These are phyloP conservation scores for Patiria miniata DNA, from an alignment of 35 echinoderm and acorn worm species.

Conservation along the genomic window DNA sequence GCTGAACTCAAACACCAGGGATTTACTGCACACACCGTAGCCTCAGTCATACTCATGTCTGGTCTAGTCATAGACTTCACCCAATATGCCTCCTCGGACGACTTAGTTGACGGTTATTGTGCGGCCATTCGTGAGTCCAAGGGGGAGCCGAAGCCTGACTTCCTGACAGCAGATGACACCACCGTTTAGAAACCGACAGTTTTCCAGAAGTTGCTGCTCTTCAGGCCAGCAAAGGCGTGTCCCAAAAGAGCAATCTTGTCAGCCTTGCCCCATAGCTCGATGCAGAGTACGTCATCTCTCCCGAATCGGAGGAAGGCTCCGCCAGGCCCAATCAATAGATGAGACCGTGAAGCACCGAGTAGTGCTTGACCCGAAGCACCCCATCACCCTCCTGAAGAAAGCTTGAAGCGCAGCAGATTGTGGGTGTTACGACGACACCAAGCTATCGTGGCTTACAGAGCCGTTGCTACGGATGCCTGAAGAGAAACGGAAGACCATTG, in stretches of 20 bases:
- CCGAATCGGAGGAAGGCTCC: background rate
- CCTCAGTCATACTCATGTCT: background rate
- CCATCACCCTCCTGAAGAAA: background rate
- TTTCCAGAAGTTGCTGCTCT: too few relatives aligned
- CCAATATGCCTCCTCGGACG: background rate
- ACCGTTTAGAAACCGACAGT: background rate
- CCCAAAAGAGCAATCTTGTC: background rate
- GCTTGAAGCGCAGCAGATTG: background rate
- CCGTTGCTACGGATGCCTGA: conserved; percentile 31
- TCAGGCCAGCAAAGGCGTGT: background rate
- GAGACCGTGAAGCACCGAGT: background rate
- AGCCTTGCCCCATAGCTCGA: background rate
- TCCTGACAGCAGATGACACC: background rate
- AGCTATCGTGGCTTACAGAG: background rate
- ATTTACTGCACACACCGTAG: conserved; percentile 4
- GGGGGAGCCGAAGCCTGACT: background rate
- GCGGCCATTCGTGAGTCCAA: background rate
- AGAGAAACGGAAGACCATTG: conserved; percentile 11
- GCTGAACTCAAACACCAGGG: background rate
- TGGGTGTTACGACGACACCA: conserved; percentile 48
- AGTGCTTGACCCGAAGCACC: background rate
- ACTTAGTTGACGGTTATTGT: background rate
- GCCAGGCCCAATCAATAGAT: background rate
- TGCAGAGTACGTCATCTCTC: background rate
- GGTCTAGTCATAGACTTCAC: too few relatives aligned